phyloP scores from a whole-genome alignment of 2,888 invertebrate genomes.

The Lingula anatina region DNA sequence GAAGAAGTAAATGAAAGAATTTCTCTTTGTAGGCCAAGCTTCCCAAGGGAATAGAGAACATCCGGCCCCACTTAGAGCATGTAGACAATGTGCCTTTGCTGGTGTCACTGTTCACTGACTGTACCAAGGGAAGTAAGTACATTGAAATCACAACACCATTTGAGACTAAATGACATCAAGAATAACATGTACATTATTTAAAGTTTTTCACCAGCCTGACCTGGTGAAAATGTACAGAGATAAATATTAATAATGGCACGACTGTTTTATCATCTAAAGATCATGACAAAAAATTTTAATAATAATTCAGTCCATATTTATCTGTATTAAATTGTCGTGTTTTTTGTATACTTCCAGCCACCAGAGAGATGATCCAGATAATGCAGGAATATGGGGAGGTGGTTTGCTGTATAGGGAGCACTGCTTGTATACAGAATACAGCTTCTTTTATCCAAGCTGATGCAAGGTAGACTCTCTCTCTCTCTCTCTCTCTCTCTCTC shows the following conservation, averaged over 20 bases:
- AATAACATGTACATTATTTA: too few species aligned
- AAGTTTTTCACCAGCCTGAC: too few species aligned
- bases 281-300: too few species aligned
- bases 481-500: too few species aligned
- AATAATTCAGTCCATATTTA: too few species aligned
- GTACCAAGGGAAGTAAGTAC: slow-evolving; percentile 66
- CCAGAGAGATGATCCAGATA: slow-evolving; percentile 79
- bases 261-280: too few species aligned
- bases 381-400: slow-evolving; percentile 97
- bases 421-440: slow-evolving; percentile 84
- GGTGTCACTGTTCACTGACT: slow-evolving; percentile 96
- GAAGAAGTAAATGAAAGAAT: too few species aligned
- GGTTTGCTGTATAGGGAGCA: slow-evolving; percentile 85
- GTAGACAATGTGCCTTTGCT: slow-evolving; percentile 97
- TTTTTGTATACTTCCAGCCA: slow-evolving; percentile 57
- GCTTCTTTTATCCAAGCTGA: slow-evolving; percentile 92
- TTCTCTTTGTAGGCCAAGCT: slow-evolving; percentile 72
- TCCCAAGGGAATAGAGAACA: slow-evolving; percentile 93
- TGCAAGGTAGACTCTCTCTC: slow-evolving; percentile 45
- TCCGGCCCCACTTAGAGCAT: slow-evolving; percentile 87
- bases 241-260: too few species aligned
- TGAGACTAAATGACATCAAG: too few species aligned
- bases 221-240: too few species aligned
- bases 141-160: neutral
- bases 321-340: too few species aligned